Conservation (phyloP, 2,113 vertebrate species). For the Hippoglossus stenolepis region DNA sequence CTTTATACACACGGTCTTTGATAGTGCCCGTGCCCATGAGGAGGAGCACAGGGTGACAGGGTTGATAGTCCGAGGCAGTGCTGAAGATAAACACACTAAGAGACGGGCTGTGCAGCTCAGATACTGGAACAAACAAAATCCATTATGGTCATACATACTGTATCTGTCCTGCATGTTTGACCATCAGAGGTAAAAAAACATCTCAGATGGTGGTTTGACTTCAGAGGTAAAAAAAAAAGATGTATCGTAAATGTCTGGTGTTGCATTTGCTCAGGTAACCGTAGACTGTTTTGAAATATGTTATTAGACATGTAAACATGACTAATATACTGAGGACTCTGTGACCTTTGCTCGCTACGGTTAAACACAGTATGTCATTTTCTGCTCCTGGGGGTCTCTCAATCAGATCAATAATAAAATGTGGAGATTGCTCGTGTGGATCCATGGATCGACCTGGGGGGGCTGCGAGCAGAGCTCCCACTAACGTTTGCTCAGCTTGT, state of each 20-base stretch:
- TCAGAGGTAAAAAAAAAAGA: too few species aligned
- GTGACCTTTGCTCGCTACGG: background rate
- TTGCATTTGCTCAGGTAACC: background rate
- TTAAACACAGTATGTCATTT: background rate
- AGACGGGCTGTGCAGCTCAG: background rate
- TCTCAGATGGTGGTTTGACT: too few species aligned
- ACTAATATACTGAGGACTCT: background rate
- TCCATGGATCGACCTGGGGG: too few species aligned
- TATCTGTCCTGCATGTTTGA: background rate
- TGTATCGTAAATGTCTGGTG: background rate
- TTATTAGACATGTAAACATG: background rate
- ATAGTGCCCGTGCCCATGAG: background rate
- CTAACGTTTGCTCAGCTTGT: too few species aligned
- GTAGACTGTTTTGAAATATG: background rate
- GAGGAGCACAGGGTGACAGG: too few species aligned
- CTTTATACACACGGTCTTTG: background rate
- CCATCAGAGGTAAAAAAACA: background rate
- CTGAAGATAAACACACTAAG: too few species aligned
- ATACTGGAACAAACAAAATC: background rate
- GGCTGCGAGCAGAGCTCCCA: too few species aligned
- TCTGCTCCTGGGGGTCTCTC: background rate
- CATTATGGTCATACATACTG: background rate
- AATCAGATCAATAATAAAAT: background rate
- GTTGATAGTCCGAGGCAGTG: too few species aligned
- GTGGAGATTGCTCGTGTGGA: too few species aligned